Evolutionary conservation across 2,888 invertebrate species (phyloP), one percentile per base, ranked within the genome.

Genomic region (Protonemura montana): DNA sequence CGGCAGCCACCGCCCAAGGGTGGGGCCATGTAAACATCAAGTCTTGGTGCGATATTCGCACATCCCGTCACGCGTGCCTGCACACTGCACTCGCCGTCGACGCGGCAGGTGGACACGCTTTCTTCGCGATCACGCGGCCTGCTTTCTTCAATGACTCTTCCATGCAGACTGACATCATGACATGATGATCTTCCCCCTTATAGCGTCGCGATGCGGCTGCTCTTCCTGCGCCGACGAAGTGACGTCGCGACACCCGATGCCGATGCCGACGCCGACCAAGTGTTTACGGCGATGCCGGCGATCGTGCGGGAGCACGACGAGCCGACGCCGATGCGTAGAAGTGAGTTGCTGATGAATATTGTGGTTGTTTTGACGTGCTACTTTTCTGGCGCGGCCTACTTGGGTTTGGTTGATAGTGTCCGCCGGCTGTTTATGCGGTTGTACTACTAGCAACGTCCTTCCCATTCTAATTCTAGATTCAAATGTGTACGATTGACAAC

Each of bases 281-380:
- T 95, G 90, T 95, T 96, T 90, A 96, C 95, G 89, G 96, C 96
- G 88, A 93, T 96, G 89, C 96, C 96, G 87, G 95, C 95, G 89
- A 94, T 95, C 91, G 94, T 96, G 91, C 94, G 95, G 91, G 95
- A 95, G 90, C 94, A 94, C 89, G 88, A 89, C 93, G 94, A 90
- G 90, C 89, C 89, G 16, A 89, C 88, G 87, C 89, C 89, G 85
- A 89, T 89, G 87, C 89, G 89, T 86, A 89, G 88, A 88, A 89
- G 90, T 90, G 87, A 89, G 89, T 88, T 35, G 21, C 35, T 41
- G 81, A 78, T 28, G 1, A 21, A 59, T 21, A 21, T 21, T 10
- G 59, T 21, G 59, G 21, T 59, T 59, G 59, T 21, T 10, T 21
- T 59, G 59, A 59, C 59, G 59, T 21, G 59, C 59, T 59, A 59